These are phyloP conservation scores for Anthopleura sola DNA, from an alignment of 64 coral and sea anemone species.

Conservation along the genomic window DNA sequence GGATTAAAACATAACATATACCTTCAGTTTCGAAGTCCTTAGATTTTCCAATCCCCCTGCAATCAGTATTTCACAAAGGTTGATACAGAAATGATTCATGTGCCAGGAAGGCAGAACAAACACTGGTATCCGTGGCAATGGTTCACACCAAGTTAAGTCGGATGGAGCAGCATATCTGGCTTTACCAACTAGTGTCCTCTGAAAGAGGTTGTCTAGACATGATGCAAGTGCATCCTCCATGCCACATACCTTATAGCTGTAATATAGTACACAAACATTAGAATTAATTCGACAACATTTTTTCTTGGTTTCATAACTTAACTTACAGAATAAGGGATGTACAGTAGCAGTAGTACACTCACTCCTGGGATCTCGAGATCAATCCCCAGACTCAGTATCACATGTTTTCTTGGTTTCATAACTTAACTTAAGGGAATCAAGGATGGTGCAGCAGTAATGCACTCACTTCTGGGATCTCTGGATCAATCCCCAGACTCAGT, in stretches of 20 bases:
- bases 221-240: slow-evolving; percentile 30
- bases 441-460: too few relatives aligned
- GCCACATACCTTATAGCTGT: neutral
- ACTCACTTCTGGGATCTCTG: too few relatives aligned
- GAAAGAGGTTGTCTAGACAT: slow-evolving; percentile 24
- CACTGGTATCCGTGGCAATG: neutral
- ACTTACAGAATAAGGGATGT: too few relatives aligned
- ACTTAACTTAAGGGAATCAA: too few relatives aligned
- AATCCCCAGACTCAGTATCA: too few relatives aligned
- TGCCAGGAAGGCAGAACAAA: slow-evolving; percentile 9
- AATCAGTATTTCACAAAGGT: slow-evolving; percentile 1
- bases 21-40: slow-evolving; percentile 39
- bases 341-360: too few relatives aligned
- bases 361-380: too few relatives aligned
- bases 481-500: too few relatives aligned
- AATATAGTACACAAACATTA: neutral
- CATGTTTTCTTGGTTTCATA: too few relatives aligned
- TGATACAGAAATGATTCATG: slow-evolving; percentile 14
- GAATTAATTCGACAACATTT: neutral
- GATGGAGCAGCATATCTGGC: slow-evolving; percentile 11
- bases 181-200: neutral
- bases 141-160: slow-evolving; percentile 8
- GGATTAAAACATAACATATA: too few relatives aligned
- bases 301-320: too few relatives aligned
- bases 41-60: neutral